These are phyloP conservation scores for Volucella zonaria DNA, from an alignment of 2,888 invertebrate species.

Conservation along the genomic window DNA sequence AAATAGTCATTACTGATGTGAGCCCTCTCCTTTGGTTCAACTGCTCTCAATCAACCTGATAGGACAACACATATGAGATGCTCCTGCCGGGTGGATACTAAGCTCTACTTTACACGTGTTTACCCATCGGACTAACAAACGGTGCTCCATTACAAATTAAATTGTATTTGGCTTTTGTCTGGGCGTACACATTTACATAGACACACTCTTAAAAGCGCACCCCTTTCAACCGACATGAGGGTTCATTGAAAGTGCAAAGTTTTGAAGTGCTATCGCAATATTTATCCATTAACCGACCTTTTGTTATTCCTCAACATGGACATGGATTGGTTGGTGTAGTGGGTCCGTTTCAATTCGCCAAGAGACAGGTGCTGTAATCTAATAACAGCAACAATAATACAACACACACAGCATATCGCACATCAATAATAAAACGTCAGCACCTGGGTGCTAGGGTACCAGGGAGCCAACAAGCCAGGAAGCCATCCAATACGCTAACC, in stretches of 20 bases:
- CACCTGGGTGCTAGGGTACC: constrained; percentile 22
- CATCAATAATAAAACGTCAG: constrained; percentile 73
- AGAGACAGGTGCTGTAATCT: constrained; percentile 71
- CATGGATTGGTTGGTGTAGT: constrained; percentile 14
- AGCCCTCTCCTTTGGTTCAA: background rate
- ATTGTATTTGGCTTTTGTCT: constrained; percentile 56
- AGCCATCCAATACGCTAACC: constrained; percentile 17
- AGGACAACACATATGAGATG: constrained; percentile 36
- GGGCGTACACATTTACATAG: constrained; percentile 39
- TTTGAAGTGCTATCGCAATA: constrained; percentile 73
- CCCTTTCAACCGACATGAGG: background rate
- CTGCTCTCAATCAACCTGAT: constrained; percentile 46
- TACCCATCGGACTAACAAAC: constrained; percentile 46
- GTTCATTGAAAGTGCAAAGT: constrained; percentile 52
- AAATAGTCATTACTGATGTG: background rate
- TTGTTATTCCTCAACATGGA: constrained; percentile 50
- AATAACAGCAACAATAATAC: constrained; percentile 71
- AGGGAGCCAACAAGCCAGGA: background rate
- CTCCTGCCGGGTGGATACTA: constrained; percentile 7
- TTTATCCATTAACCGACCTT: constrained; percentile 74
- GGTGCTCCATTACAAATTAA: constrained; percentile 68
- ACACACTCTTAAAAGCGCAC: background rate
- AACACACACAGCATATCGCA: constrained; percentile 36
- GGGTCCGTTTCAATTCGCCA: constrained; percentile 30
- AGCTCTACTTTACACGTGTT: constrained; percentile 65